Conservation (phyloP, 2,797 vertebrate species). For the Acipenser ruthenus region DNA sequence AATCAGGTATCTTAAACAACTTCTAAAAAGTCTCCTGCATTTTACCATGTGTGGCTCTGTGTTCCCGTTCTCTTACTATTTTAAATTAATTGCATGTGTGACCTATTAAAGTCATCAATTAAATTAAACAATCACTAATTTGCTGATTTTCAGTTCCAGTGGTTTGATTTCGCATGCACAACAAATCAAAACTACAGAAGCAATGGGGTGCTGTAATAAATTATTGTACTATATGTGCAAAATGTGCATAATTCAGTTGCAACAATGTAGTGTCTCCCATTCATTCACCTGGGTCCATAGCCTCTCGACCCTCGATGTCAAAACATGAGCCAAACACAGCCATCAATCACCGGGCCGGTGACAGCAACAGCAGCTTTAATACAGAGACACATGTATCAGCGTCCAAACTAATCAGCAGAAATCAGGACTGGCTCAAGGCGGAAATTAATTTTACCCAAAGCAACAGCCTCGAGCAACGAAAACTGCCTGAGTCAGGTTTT, state of each 20-base stretch:
- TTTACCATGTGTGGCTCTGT: no score
- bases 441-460: background rate
- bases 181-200: no score
- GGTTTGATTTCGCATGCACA: no score
- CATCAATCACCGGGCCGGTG: conserved; percentile 2
- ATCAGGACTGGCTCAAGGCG: background rate
- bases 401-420: background rate
- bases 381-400: background rate
- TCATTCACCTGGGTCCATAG: conserved; percentile 10
- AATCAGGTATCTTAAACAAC: no score
- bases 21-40: no score
- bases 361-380: conserved; percentile 1
- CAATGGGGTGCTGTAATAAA: background rate
- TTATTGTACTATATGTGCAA: conserved; percentile 7
- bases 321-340: background rate
- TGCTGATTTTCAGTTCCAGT: no score
- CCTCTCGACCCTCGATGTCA: conserved; percentile 5
- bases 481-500: no score
- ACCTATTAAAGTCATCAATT: no score
- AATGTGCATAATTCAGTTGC: conserved; percentile 8
- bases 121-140: no score
- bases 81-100: no score
- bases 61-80: no score
- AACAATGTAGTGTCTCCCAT: conserved; percentile 5
- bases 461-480: no score